A percentile compares a stretch with the other conserved stretches of the same genome.
Conservation (phyloP, 2,797 vertebrate genomes). For the Myoxocephalus aenaeus region DNA sequence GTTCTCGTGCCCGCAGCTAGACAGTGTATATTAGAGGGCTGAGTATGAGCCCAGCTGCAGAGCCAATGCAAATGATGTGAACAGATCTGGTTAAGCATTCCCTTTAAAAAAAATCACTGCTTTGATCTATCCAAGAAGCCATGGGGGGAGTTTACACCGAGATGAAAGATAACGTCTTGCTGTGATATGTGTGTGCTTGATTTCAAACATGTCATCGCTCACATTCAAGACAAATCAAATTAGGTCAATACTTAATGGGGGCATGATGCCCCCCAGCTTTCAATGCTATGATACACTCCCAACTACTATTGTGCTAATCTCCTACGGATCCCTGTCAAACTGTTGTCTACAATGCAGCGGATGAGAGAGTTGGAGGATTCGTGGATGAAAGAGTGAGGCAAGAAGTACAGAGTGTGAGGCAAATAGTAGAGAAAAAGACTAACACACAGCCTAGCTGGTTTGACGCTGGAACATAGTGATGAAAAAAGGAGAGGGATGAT, state of each 20-base stretch:
- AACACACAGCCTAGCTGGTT: not conserved
- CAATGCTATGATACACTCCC: slow-evolving; percentile 40
- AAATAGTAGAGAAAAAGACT: not conserved
- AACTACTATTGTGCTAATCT: slow-evolving; percentile 11
- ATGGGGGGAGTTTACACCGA: slow-evolving; percentile 48
- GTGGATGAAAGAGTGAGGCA: slow-evolving; percentile 7
- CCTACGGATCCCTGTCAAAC: slow-evolving; percentile 3
- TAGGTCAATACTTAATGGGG: slow-evolving; percentile 54
- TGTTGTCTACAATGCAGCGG: not conserved
- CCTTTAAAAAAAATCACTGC: slow-evolving; percentile 57
- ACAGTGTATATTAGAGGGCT: slow-evolving; percentile 38
- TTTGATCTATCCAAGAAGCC: slow-evolving; percentile 69
- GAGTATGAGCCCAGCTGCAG: slow-evolving; percentile 51
- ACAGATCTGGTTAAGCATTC: slow-evolving; percentile 69
- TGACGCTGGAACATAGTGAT: not conserved
- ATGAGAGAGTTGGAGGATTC: not conserved
- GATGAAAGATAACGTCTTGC: slow-evolving; percentile 70
- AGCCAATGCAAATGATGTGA: slow-evolving; percentile 57
- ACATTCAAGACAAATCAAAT: slow-evolving; percentile 67
- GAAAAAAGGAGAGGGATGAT: slow-evolving; percentile 12
- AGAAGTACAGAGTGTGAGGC: not conserved
- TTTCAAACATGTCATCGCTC: slow-evolving; percentile 65
- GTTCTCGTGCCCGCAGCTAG: slow-evolving; percentile 53
- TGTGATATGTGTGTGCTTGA: slow-evolving; percentile 58
- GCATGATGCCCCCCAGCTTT: slow-evolving; percentile 32